Percentiles rank a stretch among this genome's conserved stretches.
phyloP scores from a whole-genome alignment of 2,113 vertebrate genomes.

The Garra rufa region DNA sequence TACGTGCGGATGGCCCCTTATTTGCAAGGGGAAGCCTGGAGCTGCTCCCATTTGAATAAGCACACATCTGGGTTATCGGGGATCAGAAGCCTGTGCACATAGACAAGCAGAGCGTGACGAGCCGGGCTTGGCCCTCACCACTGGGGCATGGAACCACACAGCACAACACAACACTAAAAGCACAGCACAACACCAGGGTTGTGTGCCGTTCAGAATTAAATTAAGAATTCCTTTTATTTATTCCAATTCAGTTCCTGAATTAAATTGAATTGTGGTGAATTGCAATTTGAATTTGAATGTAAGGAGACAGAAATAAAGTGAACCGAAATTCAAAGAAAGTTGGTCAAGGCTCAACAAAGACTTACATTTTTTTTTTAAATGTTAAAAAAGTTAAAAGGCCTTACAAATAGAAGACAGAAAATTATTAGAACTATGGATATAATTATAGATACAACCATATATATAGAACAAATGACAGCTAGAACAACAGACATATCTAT shows the following conservation, averaged over 20 bases:
- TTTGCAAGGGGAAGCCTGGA: constrained; percentile 78
- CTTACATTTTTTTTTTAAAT: no score
- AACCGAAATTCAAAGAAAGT: neutral
- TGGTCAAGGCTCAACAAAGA: neutral
- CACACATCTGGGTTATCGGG: constrained; percentile 74
- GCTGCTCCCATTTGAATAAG: constrained; percentile 78
- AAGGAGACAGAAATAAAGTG: neutral
- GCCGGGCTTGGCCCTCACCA: constrained; percentile 19
- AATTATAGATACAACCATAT: neutral
- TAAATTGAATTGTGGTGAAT: neutral
- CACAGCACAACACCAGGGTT: neutral
- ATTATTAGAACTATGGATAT: neutral
- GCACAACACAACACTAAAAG: neutral
- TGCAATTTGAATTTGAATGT: neutral
- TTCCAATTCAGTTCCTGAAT: neutral
- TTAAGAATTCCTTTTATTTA: neutral
- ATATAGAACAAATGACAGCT: neutral
- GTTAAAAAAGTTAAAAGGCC: neutral
- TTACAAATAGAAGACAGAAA: neutral
- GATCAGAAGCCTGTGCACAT: constrained; percentile 66
- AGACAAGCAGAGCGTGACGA: constrained; percentile 33
- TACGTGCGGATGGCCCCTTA: constrained; percentile 72
- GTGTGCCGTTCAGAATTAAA: neutral
- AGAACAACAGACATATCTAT: no score
- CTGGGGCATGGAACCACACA: constrained; percentile 12